Conservation (phyloP, 2,888 invertebrate species). For the Macrophya annulata region DNA sequence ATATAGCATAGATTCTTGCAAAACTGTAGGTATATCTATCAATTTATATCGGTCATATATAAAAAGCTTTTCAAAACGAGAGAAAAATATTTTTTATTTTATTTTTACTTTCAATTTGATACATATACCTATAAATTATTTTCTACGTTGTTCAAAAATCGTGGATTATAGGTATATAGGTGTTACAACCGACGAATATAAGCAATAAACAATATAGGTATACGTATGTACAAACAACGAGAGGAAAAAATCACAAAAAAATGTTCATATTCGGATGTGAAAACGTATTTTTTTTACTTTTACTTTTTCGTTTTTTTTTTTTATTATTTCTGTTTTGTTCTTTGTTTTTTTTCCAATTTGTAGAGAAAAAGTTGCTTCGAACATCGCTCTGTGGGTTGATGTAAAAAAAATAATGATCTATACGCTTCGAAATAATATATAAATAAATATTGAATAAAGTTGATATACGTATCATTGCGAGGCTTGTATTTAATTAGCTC, state of each 20-base stretch:
- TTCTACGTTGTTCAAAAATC: not conserved
- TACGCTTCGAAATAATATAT: not conserved
- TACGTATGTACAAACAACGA: not conserved
- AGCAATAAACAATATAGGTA: not conserved
- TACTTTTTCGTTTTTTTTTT: not conserved
- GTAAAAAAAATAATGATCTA: conserved; percentile 26
- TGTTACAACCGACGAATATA: not conserved
- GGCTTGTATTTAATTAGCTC: conserved; percentile 43
- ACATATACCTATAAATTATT: not conserved
- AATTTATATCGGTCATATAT: not conserved
- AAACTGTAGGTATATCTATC: not conserved
- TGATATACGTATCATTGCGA: not conserved
- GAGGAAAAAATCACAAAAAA: not conserved
- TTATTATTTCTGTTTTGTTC: not conserved
- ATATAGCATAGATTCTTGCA: not conserved
- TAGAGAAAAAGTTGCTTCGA: not conserved
- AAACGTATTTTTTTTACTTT: not conserved
- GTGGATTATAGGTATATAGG: no score
- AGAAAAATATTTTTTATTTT: not conserved
- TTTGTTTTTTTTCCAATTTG: not conserved
- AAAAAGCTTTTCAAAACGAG: not conserved
- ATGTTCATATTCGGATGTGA: not conserved
- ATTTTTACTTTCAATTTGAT: not conserved
- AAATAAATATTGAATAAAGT: conserved; percentile 27
- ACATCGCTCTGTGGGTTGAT: not conserved